phyloP scores from a whole-genome alignment of 2,888 invertebrate species.

The Caenorhabditis sp. region DNA sequence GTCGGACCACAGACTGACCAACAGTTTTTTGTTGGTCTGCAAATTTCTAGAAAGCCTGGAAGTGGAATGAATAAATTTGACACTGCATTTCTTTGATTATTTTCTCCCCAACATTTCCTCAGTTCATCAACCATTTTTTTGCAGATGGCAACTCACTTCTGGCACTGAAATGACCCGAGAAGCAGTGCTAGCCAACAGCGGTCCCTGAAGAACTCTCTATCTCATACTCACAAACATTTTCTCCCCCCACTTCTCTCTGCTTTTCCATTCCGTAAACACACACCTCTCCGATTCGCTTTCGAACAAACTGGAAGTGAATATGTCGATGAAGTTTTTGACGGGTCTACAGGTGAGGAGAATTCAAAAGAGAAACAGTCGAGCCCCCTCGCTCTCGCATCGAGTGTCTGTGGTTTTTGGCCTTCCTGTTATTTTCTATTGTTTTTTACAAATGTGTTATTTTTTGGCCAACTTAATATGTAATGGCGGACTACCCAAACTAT shows the following conservation, averaged over 20 bases:
- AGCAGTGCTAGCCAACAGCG: conserved; percentile 35
- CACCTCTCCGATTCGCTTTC: conserved; percentile 7
- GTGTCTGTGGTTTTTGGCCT: conserved; percentile 38
- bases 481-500: too few species aligned
- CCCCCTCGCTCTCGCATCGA: not conserved
- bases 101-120: not conserved
- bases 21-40: not conserved
- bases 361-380: conserved; percentile 9
- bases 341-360: conserved; percentile 71
- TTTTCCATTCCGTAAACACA: conserved; percentile 37
- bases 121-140: conserved; percentile 2
- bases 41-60: not conserved
- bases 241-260: conserved; percentile 22
- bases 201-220: conserved; percentile 46
- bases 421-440: not conserved
- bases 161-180: conserved; percentile 57
- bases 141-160: conserved; percentile 58
- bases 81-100: not conserved
- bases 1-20: not conserved
- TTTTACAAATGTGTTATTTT: not conserved
- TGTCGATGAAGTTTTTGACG: conserved; percentile 77
- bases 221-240: conserved; percentile 3
- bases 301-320: conserved; percentile 64
- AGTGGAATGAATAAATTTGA: not conserved
- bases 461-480: too few species aligned